Conservation (phyloP, 2,888 invertebrate genomes). For the Selenia dentaria region DNA sequence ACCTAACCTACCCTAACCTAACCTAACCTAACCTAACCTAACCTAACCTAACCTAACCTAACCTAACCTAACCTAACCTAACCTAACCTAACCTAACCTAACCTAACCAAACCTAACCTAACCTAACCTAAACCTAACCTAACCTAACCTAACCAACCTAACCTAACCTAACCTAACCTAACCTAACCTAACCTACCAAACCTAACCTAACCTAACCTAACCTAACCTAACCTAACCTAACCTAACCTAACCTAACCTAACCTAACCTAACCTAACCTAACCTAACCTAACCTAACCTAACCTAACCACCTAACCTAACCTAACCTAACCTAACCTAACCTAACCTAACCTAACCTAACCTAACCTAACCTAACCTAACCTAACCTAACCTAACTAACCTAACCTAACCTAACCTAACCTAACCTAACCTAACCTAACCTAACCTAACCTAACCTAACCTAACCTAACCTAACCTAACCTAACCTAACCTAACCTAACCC, state of each 20-base stretch:
- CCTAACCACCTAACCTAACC: conserved; percentile 8
- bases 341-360: conserved; percentile 15
- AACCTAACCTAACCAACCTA: conserved; percentile 11
- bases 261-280: conserved; percentile 14
- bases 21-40: conserved; percentile 9
- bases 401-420: conserved; percentile 12
- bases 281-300: conserved; percentile 14
- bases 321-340: conserved; percentile 13
- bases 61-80: conserved; percentile 10
- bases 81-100: conserved; percentile 12
- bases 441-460: conserved; percentile 12
- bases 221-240: conserved; percentile 14
- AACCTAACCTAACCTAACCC: no score
- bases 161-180: conserved; percentile 10
- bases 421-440: conserved; percentile 13
- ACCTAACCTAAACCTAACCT: conserved; percentile 3
- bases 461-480: conserved; percentile 13
- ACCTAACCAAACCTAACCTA: conserved; percentile 10
- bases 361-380: conserved; percentile 13
- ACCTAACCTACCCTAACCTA: conserved; percentile 7
- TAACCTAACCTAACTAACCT: conserved; percentile 9
- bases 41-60: conserved; percentile 9
- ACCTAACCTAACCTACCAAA: conserved; percentile 13
- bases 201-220: conserved; percentile 13
- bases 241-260: conserved; percentile 11